Conservation (phyloP, 53 echinoderm and acorn worm genomes). For the Paracentrotus lividus region DNA sequence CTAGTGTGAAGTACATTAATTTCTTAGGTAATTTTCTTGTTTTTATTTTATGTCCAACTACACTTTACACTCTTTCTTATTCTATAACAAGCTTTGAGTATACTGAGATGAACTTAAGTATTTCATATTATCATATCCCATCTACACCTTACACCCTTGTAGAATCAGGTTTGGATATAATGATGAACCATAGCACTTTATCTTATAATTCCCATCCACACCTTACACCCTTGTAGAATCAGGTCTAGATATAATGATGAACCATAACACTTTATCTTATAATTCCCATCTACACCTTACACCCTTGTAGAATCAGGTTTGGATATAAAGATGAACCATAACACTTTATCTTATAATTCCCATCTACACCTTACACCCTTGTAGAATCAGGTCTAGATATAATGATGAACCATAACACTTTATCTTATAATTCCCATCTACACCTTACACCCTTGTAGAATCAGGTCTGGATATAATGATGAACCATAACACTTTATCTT, state of each 20-base stretch:
- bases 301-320: background rate
- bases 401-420: too few relatives aligned
- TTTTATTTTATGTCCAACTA: background rate
- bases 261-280: slow-evolving; percentile 6
- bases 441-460: slow-evolving; percentile 36
- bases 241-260: too few relatives aligned
- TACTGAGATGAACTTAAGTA: background rate
- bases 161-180: too few relatives aligned
- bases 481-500: slow-evolving; percentile 4
- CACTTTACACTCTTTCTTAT: background rate
- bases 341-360: slow-evolving; percentile 11
- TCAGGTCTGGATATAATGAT: too few relatives aligned
- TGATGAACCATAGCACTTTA: too few relatives aligned
- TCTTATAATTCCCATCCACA: slow-evolving; percentile 27
- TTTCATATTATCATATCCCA: background rate
- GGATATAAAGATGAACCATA: too few relatives aligned
- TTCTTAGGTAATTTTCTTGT: too few relatives aligned
- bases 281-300: slow-evolving; percentile 41
- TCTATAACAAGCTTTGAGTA: background rate
- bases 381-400: background rate
- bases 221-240: slow-evolving; percentile 17
- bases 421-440: slow-evolving; percentile 14
- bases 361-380: slow-evolving; percentile 35
- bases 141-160: slow-evolving; percentile 1
- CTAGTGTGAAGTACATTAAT: too few relatives aligned